Evolutionary conservation across 2,113 vertebrate genomes (phyloP).

Genomic region (Gadus chalcogrammus): DNA sequence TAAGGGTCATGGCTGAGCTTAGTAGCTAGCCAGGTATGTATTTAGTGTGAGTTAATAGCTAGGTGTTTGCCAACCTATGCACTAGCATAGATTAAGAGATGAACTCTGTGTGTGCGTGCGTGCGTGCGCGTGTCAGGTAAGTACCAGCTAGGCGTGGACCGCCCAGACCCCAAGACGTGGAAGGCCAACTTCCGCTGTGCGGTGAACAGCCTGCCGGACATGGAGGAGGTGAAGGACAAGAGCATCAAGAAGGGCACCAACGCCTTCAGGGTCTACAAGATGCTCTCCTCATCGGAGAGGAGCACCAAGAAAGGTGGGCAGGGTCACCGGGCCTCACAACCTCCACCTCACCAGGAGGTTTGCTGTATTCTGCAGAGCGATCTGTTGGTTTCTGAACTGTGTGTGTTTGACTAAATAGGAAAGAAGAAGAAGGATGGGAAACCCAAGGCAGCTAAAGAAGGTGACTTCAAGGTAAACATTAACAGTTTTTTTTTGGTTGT

Average conservation of each 20-base stretch:
- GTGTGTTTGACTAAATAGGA: conserved; percentile 42
- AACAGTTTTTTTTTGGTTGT: too few species aligned
- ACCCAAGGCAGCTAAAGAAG: conserved; percentile 48
- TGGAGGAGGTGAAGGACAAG: conserved; percentile 92
- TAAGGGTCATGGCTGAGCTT: too few species aligned
- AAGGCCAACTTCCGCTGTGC: conserved; percentile 98
- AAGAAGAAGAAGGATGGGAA: conserved; percentile 71
- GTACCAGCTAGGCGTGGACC: conserved; percentile 80
- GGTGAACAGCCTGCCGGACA: conserved; percentile 97
- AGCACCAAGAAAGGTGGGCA: conserved; percentile 87
- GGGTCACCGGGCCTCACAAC: not conserved
- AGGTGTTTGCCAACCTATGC: too few species aligned
- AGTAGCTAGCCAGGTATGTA: too few species aligned
- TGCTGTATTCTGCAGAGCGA: too few species aligned
- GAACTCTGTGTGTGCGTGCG: not conserved
- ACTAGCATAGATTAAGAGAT: too few species aligned
- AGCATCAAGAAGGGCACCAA: conserved; percentile 98
- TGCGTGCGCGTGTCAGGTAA: conserved; percentile 73
- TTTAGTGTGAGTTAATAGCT: too few species aligned
- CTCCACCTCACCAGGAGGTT: too few species aligned
- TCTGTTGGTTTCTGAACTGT: not conserved
- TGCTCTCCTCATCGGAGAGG: conserved; percentile 86
- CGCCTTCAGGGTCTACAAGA: conserved; percentile 95
- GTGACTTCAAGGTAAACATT: conserved; percentile 6
- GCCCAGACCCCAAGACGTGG: conserved; percentile 95